Percentiles rank a stretch among this genome's conserved stretches.
These are phyloP conservation scores for Griposia aprilina DNA, from an alignment of 2,888 invertebrate genomes.

Conservation along the genomic window DNA sequence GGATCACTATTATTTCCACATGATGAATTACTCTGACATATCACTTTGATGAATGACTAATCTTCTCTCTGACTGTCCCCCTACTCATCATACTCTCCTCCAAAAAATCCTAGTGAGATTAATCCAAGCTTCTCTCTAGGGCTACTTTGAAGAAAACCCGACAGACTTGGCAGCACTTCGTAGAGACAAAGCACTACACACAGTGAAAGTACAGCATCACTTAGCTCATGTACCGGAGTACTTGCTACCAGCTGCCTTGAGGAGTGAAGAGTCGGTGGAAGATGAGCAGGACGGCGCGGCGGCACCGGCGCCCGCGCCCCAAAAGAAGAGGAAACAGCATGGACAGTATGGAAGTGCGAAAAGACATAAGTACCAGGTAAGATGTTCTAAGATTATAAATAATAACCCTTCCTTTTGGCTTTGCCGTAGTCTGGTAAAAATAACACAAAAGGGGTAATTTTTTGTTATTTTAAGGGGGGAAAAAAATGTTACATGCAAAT, in stretches of 20 bases:
- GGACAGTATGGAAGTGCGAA: conserved; percentile 82
- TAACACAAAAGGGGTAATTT: not conserved
- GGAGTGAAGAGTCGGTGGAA: conserved; percentile 90
- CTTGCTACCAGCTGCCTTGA: conserved; percentile 94
- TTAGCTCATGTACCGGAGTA: conserved; percentile 98
- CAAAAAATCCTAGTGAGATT: not conserved
- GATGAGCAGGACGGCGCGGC: conserved; percentile 73
- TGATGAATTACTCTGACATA: conserved; percentile 81
- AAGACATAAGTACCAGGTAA: conserved; percentile 86
- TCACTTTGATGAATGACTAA: conserved; percentile 88
- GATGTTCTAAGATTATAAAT: conserved; percentile 11
- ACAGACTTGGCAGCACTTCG: conserved; percentile 95
- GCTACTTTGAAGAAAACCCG: conserved; percentile 98
- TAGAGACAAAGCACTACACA: conserved; percentile 96
- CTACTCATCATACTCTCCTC: not conserved
- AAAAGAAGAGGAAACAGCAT: conserved; percentile 80
- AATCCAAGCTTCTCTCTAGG: conserved; percentile 82
- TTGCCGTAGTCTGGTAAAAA: not conserved
- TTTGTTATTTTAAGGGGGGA: not conserved
- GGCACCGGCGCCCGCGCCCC: conserved; percentile 65
- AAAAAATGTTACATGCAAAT: not conserved
- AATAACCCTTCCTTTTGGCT: not conserved
- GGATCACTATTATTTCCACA: conserved; percentile 41
- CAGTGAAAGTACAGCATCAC: conserved; percentile 95
- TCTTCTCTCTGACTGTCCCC: conserved; percentile 86